Conservation (phyloP, 1,140 invertebrate species). For the Solenopsis invicta region DNA sequence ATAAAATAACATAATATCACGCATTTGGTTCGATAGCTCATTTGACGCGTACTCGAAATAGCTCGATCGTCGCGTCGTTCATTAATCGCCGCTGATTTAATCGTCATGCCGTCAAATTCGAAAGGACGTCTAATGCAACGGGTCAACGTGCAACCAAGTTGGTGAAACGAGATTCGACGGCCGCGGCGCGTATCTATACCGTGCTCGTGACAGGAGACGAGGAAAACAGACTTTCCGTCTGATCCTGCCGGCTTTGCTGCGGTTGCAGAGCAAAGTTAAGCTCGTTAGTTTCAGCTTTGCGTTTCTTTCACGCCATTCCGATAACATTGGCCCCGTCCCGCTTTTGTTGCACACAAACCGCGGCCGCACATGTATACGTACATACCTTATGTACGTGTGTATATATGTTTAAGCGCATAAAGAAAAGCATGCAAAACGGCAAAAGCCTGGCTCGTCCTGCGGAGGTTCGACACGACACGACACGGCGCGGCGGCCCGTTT, state of each 20-base stretch:
- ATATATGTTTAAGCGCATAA: conserved; percentile 45
- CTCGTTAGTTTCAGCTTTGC: conserved; percentile 61
- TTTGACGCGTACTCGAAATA: conserved; percentile 21
- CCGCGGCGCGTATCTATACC: neutral
- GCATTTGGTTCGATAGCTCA: neutral
- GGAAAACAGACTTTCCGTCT: conserved; percentile 56
- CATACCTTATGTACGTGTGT: neutral
- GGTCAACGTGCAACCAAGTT: conserved; percentile 43
- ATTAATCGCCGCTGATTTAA: conserved; percentile 50
- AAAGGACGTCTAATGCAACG: conserved; percentile 28
- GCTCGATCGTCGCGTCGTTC: conserved; percentile 35
- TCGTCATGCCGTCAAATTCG: conserved; percentile 33
- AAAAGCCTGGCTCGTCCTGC: conserved; percentile 26
- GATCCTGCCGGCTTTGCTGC: conserved; percentile 48
- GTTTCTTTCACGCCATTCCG: conserved; percentile 58
- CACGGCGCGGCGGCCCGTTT: conserved; percentile 8
- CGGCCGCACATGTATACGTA: neutral
- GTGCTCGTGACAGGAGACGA: conserved; percentile 30
- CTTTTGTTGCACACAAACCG: conserved; percentile 27
- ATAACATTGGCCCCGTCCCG: conserved; percentile 37
- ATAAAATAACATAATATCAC: too few species aligned
- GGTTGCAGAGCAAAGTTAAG: conserved; percentile 58
- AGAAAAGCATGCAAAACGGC: conserved; percentile 50
- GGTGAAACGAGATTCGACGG: conserved; percentile 25
- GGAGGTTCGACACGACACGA: neutral